Conservation (phyloP, 2,797 vertebrate species). For the Microhierax caerulescens region DNA sequence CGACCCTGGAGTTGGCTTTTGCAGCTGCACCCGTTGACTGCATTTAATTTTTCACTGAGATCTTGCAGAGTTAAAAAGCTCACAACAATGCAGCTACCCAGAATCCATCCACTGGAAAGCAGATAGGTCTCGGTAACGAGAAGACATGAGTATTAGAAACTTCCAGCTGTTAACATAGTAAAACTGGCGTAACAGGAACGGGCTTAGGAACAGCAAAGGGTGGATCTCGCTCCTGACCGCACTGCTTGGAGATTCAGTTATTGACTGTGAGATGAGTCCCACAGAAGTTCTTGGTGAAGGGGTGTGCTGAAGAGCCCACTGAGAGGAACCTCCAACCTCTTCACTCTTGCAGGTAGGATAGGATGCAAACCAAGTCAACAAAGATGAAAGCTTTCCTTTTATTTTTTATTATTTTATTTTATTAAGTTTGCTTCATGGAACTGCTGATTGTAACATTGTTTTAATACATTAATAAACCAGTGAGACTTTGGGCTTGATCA, state of each 20-base stretch:
- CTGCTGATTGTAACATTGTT: neutral
- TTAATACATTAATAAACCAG: neutral
- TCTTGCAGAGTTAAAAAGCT: neutral
- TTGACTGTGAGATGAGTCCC: neutral
- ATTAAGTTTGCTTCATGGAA: neutral
- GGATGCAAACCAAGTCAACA: neutral
- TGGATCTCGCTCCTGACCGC: neutral
- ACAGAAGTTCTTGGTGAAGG: neutral
- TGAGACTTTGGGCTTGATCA: neutral
- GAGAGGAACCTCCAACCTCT: neutral
- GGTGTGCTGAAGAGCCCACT: neutral
- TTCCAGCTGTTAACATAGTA: neutral
- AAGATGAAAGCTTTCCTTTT: neutral
- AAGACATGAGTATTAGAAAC: neutral
- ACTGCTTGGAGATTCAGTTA: neutral
- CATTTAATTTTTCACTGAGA: neutral
- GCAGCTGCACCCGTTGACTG: neutral
- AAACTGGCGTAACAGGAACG: neutral
- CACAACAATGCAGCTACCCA: neutral
- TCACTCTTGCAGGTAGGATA: neutral
- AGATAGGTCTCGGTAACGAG: neutral
- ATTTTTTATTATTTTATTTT: too few species aligned
- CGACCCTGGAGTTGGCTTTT: neutral
- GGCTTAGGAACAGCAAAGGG: neutral
- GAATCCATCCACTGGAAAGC: accelerated